These are phyloP conservation scores for Salticus scenicus DNA, from an alignment of 2,888 invertebrate species.

Conservation along the genomic window DNA sequence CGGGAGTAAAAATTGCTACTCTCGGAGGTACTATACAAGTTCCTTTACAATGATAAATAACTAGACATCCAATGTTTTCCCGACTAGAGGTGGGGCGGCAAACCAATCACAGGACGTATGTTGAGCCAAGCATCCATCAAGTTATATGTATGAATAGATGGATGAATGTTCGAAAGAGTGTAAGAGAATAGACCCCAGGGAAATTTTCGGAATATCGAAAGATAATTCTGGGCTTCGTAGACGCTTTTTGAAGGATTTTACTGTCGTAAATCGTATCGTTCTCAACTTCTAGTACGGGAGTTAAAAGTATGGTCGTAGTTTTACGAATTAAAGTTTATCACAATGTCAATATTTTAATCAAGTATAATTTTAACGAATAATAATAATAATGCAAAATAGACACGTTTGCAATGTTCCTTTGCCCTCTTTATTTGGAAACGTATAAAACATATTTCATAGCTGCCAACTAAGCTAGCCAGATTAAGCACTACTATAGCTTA, in stretches of 20 bases:
- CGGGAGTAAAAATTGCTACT: not conserved
- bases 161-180: not conserved
- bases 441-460: too few species aligned
- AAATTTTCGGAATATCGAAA: conserved; percentile 12
- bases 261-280: not conserved
- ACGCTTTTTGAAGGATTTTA: not conserved
- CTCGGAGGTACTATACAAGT: not conserved
- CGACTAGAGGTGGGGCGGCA: not conserved
- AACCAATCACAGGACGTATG: not conserved
- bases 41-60: conserved; percentile 3
- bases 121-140: not conserved
- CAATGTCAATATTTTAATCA: too few species aligned
- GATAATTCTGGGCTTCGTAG: not conserved
- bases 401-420: too few species aligned
- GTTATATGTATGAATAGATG: not conserved
- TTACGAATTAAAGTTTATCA: too few species aligned
- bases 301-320: not conserved
- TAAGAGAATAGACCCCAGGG: not conserved
- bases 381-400: too few species aligned
- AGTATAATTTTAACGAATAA: too few species aligned
- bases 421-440: too few species aligned
- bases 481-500: too few species aligned
- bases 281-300: not conserved
- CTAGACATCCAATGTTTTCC: conserved; percentile 3
- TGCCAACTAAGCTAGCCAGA: too few species aligned